A percentile compares a stretch with the other conserved stretches of the same genome.
phyloP scores from a whole-genome alignment of 2,113 vertebrate genomes.

The Morone chrysops region DNA sequence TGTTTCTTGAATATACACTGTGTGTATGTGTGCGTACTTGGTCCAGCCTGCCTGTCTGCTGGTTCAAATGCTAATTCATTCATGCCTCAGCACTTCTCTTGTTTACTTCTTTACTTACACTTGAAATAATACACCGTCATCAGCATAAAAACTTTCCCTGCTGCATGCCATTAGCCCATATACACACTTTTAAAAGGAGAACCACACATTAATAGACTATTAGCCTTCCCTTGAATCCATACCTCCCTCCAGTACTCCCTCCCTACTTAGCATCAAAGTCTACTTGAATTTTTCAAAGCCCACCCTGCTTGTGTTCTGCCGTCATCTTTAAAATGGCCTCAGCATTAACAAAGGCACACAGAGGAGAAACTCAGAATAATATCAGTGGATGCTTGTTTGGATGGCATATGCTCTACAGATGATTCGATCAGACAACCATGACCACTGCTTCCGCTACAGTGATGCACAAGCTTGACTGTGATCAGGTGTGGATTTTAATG shows the following conservation, averaged over 20 bases:
- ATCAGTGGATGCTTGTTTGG: neutral
- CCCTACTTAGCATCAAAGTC: constrained; percentile 45
- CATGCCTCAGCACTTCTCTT: constrained; percentile 67
- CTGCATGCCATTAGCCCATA: constrained; percentile 60
- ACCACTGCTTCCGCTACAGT: neutral
- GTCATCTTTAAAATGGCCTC: neutral
- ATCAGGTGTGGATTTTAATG: neutral
- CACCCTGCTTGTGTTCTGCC: neutral
- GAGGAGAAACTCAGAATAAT: neutral
- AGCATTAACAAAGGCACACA: neutral
- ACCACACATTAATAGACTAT: constrained; percentile 38
- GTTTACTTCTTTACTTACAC: constrained; percentile 63
- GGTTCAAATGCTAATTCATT: constrained; percentile 49
- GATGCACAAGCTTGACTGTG: neutral
- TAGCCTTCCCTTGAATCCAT: constrained; percentile 31
- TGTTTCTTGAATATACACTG: neutral
- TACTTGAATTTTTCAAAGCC: neutral
- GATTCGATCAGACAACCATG: constrained; percentile 29
- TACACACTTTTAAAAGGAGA: constrained; percentile 37
- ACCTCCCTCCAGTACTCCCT: neutral
- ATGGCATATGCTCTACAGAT: neutral
- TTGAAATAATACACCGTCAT: constrained; percentile 58
- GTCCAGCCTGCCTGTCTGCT: constrained; percentile 12
- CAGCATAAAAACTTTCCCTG: constrained; percentile 64
- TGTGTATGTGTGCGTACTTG: neutral